Evolutionary conservation across 2,113 vertebrate species (phyloP).

Genomic region (Ptilonorhynchus violaceus): DNA sequence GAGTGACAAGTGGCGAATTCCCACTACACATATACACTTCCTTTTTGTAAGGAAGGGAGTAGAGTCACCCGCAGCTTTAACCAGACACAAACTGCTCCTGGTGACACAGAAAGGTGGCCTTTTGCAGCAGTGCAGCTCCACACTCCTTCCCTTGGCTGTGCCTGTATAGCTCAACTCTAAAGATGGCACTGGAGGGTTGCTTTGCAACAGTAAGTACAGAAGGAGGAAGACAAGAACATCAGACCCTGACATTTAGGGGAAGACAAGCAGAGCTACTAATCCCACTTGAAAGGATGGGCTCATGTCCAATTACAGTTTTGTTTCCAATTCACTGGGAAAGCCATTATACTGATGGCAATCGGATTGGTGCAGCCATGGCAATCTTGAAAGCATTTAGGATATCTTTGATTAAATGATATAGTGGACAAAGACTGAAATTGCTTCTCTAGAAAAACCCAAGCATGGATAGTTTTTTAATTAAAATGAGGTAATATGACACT

Average conservation of each 20-base stretch:
- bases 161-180: not conserved
- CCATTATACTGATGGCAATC: slow-evolving; percentile 43
- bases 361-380: slow-evolving; percentile 18
- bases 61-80: not conserved
- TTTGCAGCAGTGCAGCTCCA: not conserved
- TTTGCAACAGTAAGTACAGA: not conserved
- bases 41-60: not conserved
- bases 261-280: not conserved
- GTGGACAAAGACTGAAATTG: slow-evolving; percentile 45
- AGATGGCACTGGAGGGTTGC: not conserved
- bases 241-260: not conserved
- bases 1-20: not conserved
- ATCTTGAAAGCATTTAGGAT: slow-evolving; percentile 50
- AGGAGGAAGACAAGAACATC: not conserved
- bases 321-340: slow-evolving; percentile 45
- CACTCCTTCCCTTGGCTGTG: not conserved
- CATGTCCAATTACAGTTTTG: slow-evolving; percentile 11
- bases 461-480: slow-evolving; percentile 67
- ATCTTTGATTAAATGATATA: slow-evolving; percentile 64
- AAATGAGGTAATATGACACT: slow-evolving; percentile 58
- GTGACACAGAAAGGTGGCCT: not conserved
- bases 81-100: rapidly evolving
- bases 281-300: slow-evolving; percentile 14
- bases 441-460: slow-evolving; percentile 53
- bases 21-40: rapidly evolving